Base-by-base conservation (phyloP, 2,113 vertebrate species). In the Picathartes gymnocephalus region DNA sequence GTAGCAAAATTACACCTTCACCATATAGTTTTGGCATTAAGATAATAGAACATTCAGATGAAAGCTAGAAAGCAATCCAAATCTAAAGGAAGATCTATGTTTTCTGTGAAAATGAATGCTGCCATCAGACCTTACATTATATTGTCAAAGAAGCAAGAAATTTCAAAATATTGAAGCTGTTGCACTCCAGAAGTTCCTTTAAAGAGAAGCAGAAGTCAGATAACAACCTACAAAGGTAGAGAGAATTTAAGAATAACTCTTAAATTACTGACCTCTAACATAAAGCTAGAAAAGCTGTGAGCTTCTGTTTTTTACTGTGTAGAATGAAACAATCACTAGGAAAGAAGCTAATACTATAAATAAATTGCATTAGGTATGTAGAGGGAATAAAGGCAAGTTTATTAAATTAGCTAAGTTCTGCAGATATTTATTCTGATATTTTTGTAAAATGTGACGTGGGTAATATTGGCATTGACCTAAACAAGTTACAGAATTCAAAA, bases 11-110 rank as follows among this genome's bases (percentile, higher is more conserved):
- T 24, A 47, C 12, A 77, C 7, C 14, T 58, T 11, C 20, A 76
- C 65, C 3, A 27, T 8, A 31, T 2, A 48, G 60, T 51, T 87
- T 20, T 48, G 28, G 22, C 24, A 81, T 62, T 74, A 74, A 60
- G 31, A 39, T 27, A 84, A 51, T 0, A 37, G 11, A 86, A 57
- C 3, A 5, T 64, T 60, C 22, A 85, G 7, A 31, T 20, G 10
- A 14, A 87, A 87, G 15, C 10, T 16, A 90, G 21, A 62, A 87
- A 44, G 22, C 16, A 66, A 72, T 30, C 16, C 9, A 79, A 58
- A 53, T 13, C 33, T 18, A n/a, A 91, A 57, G 6, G 4, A 2
- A 47, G 4, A 54, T 5, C 5, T 42, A 7, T 1, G 0, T 12
- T 56, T 87, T 84, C 57, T 58, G 33, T 53, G 23, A 56, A 90